A percentile compares a stretch with the other conserved stretches of the same genome.
These are phyloP conservation scores for Aurelia sp. DNA, from an alignment of 30 jellyfish, hydroid and myxozoan species.

Conservation along the genomic window DNA sequence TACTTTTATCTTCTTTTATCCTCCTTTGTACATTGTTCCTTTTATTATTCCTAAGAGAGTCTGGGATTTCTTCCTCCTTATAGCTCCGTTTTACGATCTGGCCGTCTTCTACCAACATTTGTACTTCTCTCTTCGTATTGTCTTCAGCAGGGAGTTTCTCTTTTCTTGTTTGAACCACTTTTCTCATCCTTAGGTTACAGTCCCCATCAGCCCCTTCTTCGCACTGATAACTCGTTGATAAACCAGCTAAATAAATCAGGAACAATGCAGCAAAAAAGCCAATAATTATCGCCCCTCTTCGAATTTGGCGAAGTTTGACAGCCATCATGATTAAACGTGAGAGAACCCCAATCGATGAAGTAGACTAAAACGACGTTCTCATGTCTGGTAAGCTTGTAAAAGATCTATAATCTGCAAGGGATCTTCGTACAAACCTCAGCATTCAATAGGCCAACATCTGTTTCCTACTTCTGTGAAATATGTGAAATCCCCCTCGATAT, in stretches of 20 bases:
- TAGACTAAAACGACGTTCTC: neutral
- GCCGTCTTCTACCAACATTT: constrained; percentile 25
- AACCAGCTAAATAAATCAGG: constrained; percentile 22
- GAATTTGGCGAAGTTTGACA: constrained; percentile 42
- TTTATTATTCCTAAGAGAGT: neutral
- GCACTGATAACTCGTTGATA: constrained; percentile 32
- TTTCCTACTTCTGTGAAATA: constrained; percentile 1
- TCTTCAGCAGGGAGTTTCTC: neutral
- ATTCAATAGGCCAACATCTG: constrained; percentile 8
- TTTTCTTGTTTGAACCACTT: neutral
- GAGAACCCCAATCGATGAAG: too few species aligned
- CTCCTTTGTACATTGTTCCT: neutral
- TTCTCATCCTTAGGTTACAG: neutral
- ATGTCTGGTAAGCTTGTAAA: constrained; percentile 4
- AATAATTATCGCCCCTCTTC: neutral
- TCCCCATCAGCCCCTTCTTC: constrained; percentile 7
- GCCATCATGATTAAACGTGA: neutral
- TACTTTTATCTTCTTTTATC: neutral
- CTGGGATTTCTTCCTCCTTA: neutral
- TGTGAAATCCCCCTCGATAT: too few species aligned
- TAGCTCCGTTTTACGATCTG: constrained; percentile 29
- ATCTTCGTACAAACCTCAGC: neutral
- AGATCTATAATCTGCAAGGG: neutral
- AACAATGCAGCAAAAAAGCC: constrained; percentile 9
- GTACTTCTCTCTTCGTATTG: constrained; percentile 9